phyloP scores from a whole-genome alignment of 2,113 vertebrate genomes.

The Rallus limicola region DNA sequence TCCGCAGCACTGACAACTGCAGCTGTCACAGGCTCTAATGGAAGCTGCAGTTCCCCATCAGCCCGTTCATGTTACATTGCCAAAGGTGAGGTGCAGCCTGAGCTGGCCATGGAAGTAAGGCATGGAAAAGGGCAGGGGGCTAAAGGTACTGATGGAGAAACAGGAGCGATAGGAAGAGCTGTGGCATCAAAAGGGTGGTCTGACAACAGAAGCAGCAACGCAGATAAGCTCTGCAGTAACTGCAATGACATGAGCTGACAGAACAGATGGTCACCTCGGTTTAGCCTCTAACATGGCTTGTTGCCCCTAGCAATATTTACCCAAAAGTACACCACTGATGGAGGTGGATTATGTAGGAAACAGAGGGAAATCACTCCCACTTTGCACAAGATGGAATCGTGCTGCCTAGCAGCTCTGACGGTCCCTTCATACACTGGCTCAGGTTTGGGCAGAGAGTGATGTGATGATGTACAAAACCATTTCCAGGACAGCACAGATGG shows the following conservation, averaged over 20 bases:
- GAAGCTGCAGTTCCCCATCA: not conserved
- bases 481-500: not conserved
- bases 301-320: constrained; percentile 48
- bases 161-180: not conserved
- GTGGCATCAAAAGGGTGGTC: not conserved
- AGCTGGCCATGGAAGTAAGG: not conserved
- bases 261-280: constrained; percentile 63
- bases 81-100: not conserved
- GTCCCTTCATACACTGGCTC: not conserved
- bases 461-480: not conserved
- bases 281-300: constrained; percentile 40
- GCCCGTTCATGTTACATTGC: not conserved
- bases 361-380: not conserved
- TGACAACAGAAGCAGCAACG: not conserved
- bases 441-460: not conserved
- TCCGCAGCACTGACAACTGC: not conserved
- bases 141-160: not conserved
- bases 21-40: not conserved
- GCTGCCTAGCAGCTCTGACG: not conserved
- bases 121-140: not conserved
- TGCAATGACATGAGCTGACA: not conserved
- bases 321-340: constrained; percentile 34
- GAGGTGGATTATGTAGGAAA: not conserved
- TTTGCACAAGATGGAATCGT: not conserved
- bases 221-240: constrained; percentile 10